A percentile compares a stretch with the other conserved stretches of the same genome.
These are phyloP conservation scores for Halcyon smyrnensis DNA, from an alignment of 2,797 vertebrate genomes.

Conservation along the genomic window DNA sequence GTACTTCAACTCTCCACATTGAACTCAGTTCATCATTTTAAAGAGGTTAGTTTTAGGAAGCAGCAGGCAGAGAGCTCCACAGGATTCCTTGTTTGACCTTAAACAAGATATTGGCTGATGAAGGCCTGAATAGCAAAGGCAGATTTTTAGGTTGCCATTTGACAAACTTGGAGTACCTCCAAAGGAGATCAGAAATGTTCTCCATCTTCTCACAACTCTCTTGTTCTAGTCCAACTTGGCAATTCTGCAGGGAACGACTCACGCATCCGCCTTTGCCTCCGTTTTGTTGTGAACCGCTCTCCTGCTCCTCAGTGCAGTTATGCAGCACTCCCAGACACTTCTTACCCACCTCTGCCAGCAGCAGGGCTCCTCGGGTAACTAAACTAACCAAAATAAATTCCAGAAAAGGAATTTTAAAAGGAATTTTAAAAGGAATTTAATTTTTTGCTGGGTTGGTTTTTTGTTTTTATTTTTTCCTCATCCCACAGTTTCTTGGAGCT, in stretches of 20 bases:
- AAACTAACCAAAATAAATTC: not conserved
- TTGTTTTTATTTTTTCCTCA: not conserved
- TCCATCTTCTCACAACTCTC: not conserved
- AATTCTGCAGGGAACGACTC: not conserved
- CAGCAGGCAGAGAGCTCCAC: not conserved
- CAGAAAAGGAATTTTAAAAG: not conserved
- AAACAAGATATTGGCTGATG: not conserved
- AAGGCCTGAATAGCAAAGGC: not conserved
- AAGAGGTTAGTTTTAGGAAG: not conserved
- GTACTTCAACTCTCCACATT: not conserved
- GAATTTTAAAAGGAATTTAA: not conserved
- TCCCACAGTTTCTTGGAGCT: not conserved
- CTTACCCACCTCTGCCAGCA: not conserved
- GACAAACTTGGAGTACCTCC: not conserved
- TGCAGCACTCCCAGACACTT: not conserved
- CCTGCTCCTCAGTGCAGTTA: not conserved
- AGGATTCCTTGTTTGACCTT: not conserved
- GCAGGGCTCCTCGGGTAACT: not conserved
- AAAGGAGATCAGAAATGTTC: not conserved
- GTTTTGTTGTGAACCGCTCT: not conserved
- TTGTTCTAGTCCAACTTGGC: not conserved
- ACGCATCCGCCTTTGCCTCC: fast-evolving
- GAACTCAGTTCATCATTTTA: not conserved
- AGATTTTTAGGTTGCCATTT: not conserved
- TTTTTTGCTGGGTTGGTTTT: not conserved